Evolutionary conservation across 2,888 invertebrate genomes (phyloP).

Genomic region (Euproctis similis): DNA sequence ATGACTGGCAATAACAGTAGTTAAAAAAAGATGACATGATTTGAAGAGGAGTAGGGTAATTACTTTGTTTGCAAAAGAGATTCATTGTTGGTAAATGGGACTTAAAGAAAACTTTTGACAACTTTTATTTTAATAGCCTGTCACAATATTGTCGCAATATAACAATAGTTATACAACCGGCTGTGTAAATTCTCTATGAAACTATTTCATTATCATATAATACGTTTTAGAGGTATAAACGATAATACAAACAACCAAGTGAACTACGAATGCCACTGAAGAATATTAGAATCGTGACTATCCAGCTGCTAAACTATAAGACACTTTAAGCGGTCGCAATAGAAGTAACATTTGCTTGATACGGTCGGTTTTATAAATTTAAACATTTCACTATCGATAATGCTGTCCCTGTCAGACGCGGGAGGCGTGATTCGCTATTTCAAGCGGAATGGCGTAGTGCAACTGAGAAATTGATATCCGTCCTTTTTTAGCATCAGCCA

Average conservation of each 20-base stretch:
- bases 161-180: slow-evolving; percentile 14
- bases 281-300: slow-evolving; percentile 61
- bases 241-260: slow-evolving; percentile 53
- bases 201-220: slow-evolving; percentile 44
- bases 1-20: no score
- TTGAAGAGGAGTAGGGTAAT: no score
- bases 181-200: slow-evolving; percentile 40
- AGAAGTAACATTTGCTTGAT: slow-evolving; percentile 52
- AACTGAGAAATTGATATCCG: slow-evolving; percentile 51
- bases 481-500: slow-evolving; percentile 57
- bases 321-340: slow-evolving; percentile 35
- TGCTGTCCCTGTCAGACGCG: slow-evolving; percentile 57
- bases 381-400: slow-evolving; percentile 64
- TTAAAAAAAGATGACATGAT: no score
- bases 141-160: no score
- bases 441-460: slow-evolving; percentile 50
- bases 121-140: no score
- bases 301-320: slow-evolving; percentile 24
- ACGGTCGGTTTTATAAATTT: slow-evolving; percentile 34
- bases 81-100: no score
- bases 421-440: slow-evolving; percentile 71
- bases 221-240: slow-evolving; percentile 36
- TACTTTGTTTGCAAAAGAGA: no score
- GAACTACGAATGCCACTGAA: slow-evolving; percentile 55
- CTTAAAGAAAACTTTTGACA: no score